A percentile compares a stretch with the other conserved stretches of the same genome.
These are phyloP conservation scores for Xenopus laevis DNA, from an alignment of 2,113 vertebrate genomes.

Conservation along the genomic window DNA sequence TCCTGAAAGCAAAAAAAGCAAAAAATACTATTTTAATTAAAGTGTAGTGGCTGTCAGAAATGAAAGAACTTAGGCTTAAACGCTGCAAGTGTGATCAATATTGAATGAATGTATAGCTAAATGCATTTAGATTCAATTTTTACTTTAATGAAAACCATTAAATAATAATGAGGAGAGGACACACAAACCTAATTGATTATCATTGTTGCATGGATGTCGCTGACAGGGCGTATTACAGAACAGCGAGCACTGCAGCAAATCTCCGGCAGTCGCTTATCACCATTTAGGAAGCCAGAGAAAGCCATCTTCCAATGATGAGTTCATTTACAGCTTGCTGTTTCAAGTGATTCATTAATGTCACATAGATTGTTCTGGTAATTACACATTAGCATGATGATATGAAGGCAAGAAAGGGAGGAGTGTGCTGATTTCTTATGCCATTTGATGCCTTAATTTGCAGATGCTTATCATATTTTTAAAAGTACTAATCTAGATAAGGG, in stretches of 20 bases:
- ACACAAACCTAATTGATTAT: neutral
- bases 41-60: too few species aligned
- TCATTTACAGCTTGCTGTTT: neutral
- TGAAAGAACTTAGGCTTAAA: too few species aligned
- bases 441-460: too few species aligned
- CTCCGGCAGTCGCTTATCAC: neutral
- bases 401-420: neutral
- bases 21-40: neutral
- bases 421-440: too few species aligned
- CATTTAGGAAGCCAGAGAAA: neutral
- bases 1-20: too few species aligned
- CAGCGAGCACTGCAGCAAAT: neutral
- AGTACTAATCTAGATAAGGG: too few species aligned
- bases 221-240: slow-evolving; percentile 2
- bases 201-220: neutral
- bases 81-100: neutral
- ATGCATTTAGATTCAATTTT: neutral
- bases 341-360: slow-evolving; percentile 20
- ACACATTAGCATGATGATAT: neutral
- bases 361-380: neutral
- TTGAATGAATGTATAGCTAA: neutral
- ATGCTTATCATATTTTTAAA: too few species aligned
- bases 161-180: neutral
- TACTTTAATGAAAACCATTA: neutral
- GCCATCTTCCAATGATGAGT: neutral